phyloP scores from a whole-genome alignment of 1,140 invertebrate species.

The Sycophila sp. region DNA sequence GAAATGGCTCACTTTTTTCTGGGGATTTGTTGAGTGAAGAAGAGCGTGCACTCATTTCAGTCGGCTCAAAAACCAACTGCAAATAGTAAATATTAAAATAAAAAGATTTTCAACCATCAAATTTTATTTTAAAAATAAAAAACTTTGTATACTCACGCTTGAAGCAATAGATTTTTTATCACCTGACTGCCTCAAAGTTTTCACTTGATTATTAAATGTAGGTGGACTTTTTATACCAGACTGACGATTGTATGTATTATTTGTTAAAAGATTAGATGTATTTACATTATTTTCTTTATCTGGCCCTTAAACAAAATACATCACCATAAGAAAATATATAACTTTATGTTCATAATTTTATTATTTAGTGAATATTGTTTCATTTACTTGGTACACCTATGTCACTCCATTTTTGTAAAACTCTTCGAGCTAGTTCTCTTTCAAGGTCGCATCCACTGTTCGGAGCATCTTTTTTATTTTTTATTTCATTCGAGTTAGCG shows the following conservation, averaged over 20 bases:
- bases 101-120: neutral
- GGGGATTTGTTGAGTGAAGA: conserved; percentile 47
- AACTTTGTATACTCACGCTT: conserved; percentile 29
- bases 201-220: conserved; percentile 6
- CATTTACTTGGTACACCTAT: neutral
- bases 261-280: conserved; percentile 24
- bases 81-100: conserved; percentile 30
- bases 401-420: conserved; percentile 50
- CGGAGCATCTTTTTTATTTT: conserved; percentile 30
- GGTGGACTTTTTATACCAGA: conserved; percentile 10
- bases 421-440: conserved; percentile 49
- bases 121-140: neutral
- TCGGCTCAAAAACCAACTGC: conserved; percentile 55
- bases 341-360: neutral
- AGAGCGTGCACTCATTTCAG: conserved; percentile 57
- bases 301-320: neutral
- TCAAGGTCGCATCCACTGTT: no score
- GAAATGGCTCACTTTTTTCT: conserved; percentile 33
- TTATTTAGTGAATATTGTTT: conserved; percentile 9
- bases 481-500: conserved; percentile 35
- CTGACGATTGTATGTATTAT: neutral
- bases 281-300: conserved; percentile 34
- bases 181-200: neutral
- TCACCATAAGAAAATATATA: neutral
- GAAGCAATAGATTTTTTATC: conserved; percentile 16